Evolutionary conservation across 2,797 vertebrate species (phyloP).

Genomic region (Triplophysa yarkandensis): DNA sequence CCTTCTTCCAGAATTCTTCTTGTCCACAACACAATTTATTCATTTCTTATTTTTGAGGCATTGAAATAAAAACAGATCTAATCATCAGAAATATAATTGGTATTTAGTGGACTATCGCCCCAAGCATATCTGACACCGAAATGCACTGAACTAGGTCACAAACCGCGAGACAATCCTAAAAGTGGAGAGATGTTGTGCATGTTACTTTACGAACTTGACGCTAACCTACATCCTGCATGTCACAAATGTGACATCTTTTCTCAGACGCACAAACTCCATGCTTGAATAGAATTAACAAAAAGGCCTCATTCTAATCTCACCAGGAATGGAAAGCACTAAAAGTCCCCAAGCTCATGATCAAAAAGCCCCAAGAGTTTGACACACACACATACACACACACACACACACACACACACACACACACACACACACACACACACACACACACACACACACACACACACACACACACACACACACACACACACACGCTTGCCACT

Average conservation of each 20-base stretch:
- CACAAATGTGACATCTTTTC: neutral
- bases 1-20: neutral
- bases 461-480: too few species aligned
- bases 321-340: slow-evolving; percentile 22
- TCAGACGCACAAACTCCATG: neutral
- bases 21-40: neutral
- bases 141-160: slow-evolving; percentile 4
- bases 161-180: neutral
- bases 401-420: slow-evolving; percentile 28
- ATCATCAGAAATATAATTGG: slow-evolving; percentile 17
- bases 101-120: neutral
- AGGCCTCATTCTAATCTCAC: neutral
- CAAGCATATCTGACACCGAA: neutral
- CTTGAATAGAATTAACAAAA: neutral
- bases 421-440: slow-evolving; percentile 17
- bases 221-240: neutral
- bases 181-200: neutral
- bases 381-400: neutral
- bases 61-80: slow-evolving; percentile 1
- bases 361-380: slow-evolving; percentile 74
- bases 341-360: neutral
- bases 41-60: neutral
- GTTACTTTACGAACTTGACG: neutral
- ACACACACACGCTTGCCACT: too few species aligned
- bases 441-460: too few species aligned